A percentile compares a stretch with the other conserved stretches of the same genome.
phyloP scores from a whole-genome alignment of 2,113 vertebrate genomes.

The Phylloscopus trochilus region DNA sequence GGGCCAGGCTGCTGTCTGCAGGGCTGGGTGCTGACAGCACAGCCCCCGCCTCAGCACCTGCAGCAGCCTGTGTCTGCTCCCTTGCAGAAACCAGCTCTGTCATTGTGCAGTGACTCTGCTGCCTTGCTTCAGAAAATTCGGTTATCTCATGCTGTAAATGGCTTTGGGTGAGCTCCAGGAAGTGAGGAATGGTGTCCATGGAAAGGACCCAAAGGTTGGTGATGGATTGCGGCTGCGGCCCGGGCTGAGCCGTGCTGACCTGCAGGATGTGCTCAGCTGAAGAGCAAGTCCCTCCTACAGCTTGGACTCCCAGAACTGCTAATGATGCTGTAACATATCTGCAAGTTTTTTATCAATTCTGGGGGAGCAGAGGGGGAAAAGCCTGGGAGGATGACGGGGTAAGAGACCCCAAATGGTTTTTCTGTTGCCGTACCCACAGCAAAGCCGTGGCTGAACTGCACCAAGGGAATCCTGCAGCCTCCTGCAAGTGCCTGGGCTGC shows the following conservation, averaged over 20 bases:
- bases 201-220: not conserved
- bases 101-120: not conserved
- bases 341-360: not conserved
- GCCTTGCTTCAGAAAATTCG: not conserved
- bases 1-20: not conserved
- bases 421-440: not conserved
- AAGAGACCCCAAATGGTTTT: not conserved
- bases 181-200: not conserved
- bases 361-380: not conserved
- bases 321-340: not conserved
- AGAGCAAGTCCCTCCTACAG: not conserved
- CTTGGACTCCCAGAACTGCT: not conserved
- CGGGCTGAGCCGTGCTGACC: not conserved
- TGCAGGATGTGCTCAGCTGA: not conserved
- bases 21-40: not conserved
- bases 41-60: not conserved
- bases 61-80: not conserved
- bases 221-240: not conserved
- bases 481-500: not conserved
- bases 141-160: not conserved
- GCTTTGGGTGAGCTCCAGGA: conserved; percentile 22
- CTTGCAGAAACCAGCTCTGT: not conserved
- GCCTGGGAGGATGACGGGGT: not conserved
- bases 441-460: not conserved
- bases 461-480: not conserved